Evolutionary conservation across 2,888 invertebrate genomes (phyloP), one percentile per base, ranked within the genome.

Genomic region (Exocentrus adspersus): DNA sequence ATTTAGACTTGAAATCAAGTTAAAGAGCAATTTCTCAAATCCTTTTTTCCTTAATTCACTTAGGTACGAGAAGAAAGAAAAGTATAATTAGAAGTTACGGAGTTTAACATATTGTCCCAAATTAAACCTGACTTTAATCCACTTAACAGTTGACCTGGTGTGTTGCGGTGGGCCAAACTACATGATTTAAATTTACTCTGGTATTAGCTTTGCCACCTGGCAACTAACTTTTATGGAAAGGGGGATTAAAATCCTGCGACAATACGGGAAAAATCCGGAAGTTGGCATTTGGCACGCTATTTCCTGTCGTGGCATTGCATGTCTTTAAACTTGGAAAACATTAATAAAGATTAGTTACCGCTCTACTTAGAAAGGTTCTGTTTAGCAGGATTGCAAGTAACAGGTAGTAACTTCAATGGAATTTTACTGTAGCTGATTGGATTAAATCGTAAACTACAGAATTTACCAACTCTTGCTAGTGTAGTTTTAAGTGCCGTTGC

Each of bases 241-340:
- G 9, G 62, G 62, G 72, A 73, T 73, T 73, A 73, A 70, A 72
- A 72, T 73, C 72, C 67, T 65, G 68, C 62, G 66, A 69, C 65
- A 65, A 54, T 41, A 54, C 30, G 28, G 43, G 21, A 43, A 54
- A 54, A 71, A 62, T 68, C 73, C 70, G 71, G 73, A 73, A 73
- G 69, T 68, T 67, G 71, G 71, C 73, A 71, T 68, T 67, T 70
- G 65, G 72, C 71, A 64, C 68, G 60, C 17, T 16, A 52, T 30
- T 16, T 12, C 48, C 57, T 54, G 68, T 66, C 69, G 62, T 72
- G 67, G 70, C 64, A 68, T 67, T 71, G 70, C 68, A 69, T 72
- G 71, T 70, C 65, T 61, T 48, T 17, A 41, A 37, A 53, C 7
- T 41, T 43, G 24, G 17, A 45, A 37, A 64, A 64, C 68, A 62